Base-by-base conservation (phyloP, 2,797 vertebrate genomes). In the Parambassis ranga region DNA sequence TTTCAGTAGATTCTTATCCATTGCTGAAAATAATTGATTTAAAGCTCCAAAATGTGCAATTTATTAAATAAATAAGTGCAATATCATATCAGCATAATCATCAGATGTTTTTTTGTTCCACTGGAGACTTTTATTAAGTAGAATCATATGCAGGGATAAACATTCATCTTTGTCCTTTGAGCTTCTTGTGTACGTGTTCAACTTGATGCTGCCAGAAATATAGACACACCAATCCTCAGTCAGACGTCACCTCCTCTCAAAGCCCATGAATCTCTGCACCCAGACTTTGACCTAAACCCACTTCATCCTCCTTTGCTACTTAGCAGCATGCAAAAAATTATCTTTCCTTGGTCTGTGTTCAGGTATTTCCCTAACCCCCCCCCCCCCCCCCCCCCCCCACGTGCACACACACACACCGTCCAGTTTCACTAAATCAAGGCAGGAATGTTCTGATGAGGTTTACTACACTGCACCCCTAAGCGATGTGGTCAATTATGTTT, bases 401-500 rank as follows among this genome's bases (percentile, higher is more conserved):
- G n/a, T n/a, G n/a, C 16, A 13, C 15, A 7, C 30, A 5, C 18
- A 20, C 20, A 35, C 33, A 51, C 43, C 69, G 38, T 52, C 46
- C 44, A 36, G 49, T 56, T 52, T 79, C 38, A 13, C 61, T 82
- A 80, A 85, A 85, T 88, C 79, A 81, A 36, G 65, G 24, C 50
- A 75, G 77, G 75, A 86, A 85, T 88, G 79, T 75, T 69, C 36
- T 71, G 62, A 72, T 79, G 65, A 68, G 39, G 37, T 78, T 74
- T 60, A 53, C 52, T 41, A 33, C 44, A 23, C 26, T 10, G 23
- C 53, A 33, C 75, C 76, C 58, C 36, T 9, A 2, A 69, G 69
- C 56, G 32, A 49, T 8, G 50, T 43, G 33, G 42, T 58, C 56
- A 38, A 51, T 51, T 32, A 7, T 41, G 15, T 62, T 52, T 24